These are phyloP conservation scores for Alces alces DNA, from an alignment of 2,113 vertebrate species.

Conservation along the genomic window DNA sequence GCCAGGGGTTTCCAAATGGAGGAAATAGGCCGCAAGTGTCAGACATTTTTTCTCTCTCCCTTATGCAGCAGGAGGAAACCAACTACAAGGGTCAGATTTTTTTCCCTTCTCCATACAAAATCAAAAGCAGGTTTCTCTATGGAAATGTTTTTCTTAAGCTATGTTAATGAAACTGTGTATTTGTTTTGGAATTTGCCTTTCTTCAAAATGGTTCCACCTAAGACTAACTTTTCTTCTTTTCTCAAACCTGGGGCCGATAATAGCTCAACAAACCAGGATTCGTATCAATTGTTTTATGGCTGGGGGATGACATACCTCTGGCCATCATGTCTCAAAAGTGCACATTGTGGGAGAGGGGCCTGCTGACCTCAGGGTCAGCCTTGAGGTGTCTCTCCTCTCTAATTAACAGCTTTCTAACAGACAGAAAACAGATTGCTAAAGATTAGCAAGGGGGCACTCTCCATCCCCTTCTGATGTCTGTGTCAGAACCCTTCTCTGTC, in stretches of 20 bases:
- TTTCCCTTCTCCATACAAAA: neutral
- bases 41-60: neutral
- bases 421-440: neutral
- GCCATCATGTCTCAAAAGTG: neutral
- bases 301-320: neutral
- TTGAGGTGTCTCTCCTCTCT: neutral
- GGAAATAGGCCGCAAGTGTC: neutral
- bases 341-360: neutral
- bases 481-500: neutral
- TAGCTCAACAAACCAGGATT: neutral
- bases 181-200: neutral
- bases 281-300: neutral
- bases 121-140: neutral
- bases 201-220: neutral
- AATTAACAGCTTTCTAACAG: neutral
- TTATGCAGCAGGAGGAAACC: neutral
- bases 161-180: neutral
- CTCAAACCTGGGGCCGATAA: neutral
- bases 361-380: neutral
- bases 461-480: fast-evolving
- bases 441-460: neutral
- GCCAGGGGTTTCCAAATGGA: neutral
- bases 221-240: neutral
- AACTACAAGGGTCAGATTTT: neutral
- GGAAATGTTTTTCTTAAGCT: neutral